phyloP scores from a whole-genome alignment of 2,888 invertebrate species.

The Conops quadrifasciatus region DNA sequence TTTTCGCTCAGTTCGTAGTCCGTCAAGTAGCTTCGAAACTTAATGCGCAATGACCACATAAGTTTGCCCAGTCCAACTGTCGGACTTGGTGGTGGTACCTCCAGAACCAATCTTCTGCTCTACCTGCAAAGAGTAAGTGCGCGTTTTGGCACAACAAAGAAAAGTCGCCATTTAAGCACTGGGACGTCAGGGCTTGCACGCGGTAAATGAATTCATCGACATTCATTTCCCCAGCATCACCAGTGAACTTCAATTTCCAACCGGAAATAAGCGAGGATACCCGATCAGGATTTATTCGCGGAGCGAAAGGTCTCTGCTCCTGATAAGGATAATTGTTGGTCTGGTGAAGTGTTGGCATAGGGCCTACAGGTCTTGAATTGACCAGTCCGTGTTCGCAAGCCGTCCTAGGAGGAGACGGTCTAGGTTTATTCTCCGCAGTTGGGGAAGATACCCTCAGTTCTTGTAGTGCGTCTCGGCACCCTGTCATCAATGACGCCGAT shows the following conservation, averaged over 20 bases:
- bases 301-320: background rate
- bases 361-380: background rate
- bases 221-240: background rate
- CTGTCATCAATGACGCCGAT: no score
- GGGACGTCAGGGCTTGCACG: background rate
- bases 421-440: background rate
- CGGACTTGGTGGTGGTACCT: conserved; percentile 14
- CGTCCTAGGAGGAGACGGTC: background rate
- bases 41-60: background rate
- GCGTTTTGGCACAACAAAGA: conserved; percentile 12
- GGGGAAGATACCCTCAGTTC: background rate
- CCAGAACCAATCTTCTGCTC: conserved; percentile 30
- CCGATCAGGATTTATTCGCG: background rate
- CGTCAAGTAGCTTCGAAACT: conserved; percentile 8
- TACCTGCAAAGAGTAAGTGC: conserved; percentile 19
- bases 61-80: background rate
- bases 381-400: background rate
- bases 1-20: conserved; percentile 18
- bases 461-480: background rate
- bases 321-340: background rate
- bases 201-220: conserved; percentile 18
- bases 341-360: background rate
- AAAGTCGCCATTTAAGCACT: conserved; percentile 24
- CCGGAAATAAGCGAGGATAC: background rate
- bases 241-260: background rate